Percentiles rank a stretch among this genome's conserved stretches.
phyloP scores from a whole-genome alignment of 2,888 invertebrate species.

The Aricia artaxerxes region DNA sequence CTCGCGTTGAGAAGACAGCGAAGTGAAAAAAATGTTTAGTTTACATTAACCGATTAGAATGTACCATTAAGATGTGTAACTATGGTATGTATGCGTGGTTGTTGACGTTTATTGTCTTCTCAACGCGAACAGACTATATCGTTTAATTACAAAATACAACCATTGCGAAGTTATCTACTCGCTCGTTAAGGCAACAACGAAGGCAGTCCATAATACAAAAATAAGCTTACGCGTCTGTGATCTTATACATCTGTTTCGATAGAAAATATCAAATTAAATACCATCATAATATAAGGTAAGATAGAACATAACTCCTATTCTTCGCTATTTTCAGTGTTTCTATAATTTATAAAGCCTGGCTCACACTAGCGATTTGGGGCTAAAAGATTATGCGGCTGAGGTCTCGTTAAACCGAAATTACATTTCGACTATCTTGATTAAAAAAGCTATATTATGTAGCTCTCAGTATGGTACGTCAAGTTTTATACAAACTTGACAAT shows the following conservation, averaged over 20 bases:
- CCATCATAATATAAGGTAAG: background rate
- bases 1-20: background rate
- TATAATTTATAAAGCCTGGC: background rate
- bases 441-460: too few species aligned
- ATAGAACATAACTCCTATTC: background rate
- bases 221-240: constrained; percentile 43
- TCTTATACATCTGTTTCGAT: constrained; percentile 25
- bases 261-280: constrained; percentile 20
- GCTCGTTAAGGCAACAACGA: constrained; percentile 65
- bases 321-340: background rate
- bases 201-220: constrained; percentile 54
- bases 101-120: background rate
- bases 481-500: too few species aligned
- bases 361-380: too few species aligned
- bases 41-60: too few species aligned
- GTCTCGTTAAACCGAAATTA: too few species aligned
- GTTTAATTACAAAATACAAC: constrained; percentile 59
- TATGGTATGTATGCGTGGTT: too few species aligned
- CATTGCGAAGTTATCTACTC: constrained; percentile 46
- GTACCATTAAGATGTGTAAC: too few species aligned
- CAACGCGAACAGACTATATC: background rate
- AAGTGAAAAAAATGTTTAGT: too few species aligned
- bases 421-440: too few species aligned
- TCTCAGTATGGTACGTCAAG: too few species aligned
- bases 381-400: too few species aligned